A percentile compares a stretch with the other conserved stretches of the same genome.
Conservation (phyloP, 2,113 vertebrate species). For the Trachemys scripta region DNA sequence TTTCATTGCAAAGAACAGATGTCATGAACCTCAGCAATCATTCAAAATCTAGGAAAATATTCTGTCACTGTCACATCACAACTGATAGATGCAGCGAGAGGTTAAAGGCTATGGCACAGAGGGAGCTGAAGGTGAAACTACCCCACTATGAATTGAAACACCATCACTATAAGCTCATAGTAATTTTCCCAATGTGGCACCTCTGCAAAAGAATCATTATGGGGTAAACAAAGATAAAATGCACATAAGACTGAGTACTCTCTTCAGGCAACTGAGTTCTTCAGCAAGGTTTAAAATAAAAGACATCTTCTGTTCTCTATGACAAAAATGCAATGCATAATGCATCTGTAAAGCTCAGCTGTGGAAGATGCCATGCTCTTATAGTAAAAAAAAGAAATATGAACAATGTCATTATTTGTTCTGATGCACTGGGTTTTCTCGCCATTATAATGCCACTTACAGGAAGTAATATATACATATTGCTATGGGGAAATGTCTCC, state of each 20-base stretch:
- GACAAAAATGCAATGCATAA: neutral
- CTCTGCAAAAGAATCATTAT: conserved; percentile 59
- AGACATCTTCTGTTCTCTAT: neutral
- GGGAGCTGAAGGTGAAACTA: conserved; percentile 80
- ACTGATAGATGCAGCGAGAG: conserved; percentile 85
- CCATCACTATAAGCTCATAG: conserved; percentile 46
- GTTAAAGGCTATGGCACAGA: conserved; percentile 85
- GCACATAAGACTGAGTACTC: neutral
- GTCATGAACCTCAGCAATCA: conserved; percentile 72
- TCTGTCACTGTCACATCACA: conserved; percentile 80
- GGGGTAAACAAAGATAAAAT: conserved; percentile 32
- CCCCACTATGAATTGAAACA: conserved; percentile 57
- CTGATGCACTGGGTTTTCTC: neutral
- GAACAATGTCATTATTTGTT: neutral
- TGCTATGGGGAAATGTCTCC: neutral
- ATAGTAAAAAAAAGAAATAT: neutral
- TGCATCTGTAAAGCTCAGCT: neutral
- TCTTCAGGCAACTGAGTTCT: conserved; percentile 15
- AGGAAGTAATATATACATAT: neutral
- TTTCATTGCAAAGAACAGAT: conserved; percentile 75
- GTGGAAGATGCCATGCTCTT: neutral
- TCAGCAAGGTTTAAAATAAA: conserved; percentile 21
- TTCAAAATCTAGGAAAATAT: conserved; percentile 81
- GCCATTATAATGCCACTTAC: neutral
- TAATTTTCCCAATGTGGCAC: conserved; percentile 50